A percentile compares a stretch with the other conserved stretches of the same genome.
Conservation (phyloP, 2,888 invertebrate species). For the Eristalinus aeneus region DNA sequence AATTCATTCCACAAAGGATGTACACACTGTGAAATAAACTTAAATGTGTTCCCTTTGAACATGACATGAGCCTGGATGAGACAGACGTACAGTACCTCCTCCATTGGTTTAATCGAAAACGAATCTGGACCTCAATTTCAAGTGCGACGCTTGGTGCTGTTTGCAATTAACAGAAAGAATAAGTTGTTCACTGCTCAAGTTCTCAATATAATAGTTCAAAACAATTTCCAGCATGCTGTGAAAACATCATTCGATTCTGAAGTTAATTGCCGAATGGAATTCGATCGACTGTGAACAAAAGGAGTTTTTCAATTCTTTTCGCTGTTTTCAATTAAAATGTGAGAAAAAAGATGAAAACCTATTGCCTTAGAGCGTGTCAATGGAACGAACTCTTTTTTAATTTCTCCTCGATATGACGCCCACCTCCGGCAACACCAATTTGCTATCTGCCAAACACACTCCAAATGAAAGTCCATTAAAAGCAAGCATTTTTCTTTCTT, state of each 20-base stretch:
- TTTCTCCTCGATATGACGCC: neutral
- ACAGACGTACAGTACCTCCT: neutral
- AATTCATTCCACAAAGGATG: too few relatives aligned
- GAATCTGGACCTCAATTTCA: neutral
- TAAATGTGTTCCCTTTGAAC: too few relatives aligned
- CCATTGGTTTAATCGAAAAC: neutral
- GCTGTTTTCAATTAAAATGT: slow-evolving; percentile 22
- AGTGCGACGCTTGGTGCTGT: neutral
- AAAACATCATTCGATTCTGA: neutral
- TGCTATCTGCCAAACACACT: slow-evolving; percentile 43
- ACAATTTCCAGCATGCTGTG: neutral
- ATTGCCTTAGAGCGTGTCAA: neutral
- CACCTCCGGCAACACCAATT: slow-evolving; percentile 12
- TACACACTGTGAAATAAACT: too few relatives aligned
- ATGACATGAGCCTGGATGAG: neutral
- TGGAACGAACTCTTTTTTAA: slow-evolving; percentile 8
- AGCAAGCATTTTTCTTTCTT: neutral
- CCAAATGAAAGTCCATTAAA: slow-evolving; percentile 43
- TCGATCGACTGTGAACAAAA: neutral
- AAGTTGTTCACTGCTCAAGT: neutral
- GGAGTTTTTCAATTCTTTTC: slow-evolving; percentile 2
- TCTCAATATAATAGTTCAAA: neutral
- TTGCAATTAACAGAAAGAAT: neutral
- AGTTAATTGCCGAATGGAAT: neutral
- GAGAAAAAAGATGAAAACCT: slow-evolving; percentile 2